Evolutionary conservation across 1,140 invertebrate species (phyloP).

Genomic region (Drosophila pseudoobscura): DNA sequence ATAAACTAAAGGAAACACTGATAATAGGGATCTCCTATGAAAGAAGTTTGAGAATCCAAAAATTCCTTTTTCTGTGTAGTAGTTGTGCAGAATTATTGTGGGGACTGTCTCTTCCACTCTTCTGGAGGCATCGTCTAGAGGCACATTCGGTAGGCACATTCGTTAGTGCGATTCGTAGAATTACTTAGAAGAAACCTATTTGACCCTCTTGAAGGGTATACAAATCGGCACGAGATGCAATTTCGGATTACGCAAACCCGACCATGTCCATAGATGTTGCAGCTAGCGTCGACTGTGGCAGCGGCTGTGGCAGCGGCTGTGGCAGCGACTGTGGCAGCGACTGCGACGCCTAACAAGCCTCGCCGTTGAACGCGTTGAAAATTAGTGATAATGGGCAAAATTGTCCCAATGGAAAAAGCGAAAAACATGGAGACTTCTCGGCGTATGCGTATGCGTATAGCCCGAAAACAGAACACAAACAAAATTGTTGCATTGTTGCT

Average conservation of each 20-base stretch:
- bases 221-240: constrained; percentile 70
- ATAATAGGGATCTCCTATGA: no score
- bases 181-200: no score
- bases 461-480: constrained; percentile 31
- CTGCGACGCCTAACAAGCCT: constrained; percentile 67
- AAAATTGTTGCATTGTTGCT: constrained; percentile 28
- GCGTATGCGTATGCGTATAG: no score
- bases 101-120: no score
- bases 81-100: no score
- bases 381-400: constrained; percentile 81
- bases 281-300: constrained; percentile 29
- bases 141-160: no score
- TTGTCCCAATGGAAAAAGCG: constrained; percentile 72
- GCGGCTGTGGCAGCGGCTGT: background rate
- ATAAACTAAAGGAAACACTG: no score
- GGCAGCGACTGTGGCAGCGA: constrained; percentile 15
- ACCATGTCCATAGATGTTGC: constrained; percentile 55
- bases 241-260: constrained; percentile 75
- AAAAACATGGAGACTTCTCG: background rate
- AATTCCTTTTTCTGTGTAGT: no score
- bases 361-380: constrained; percentile 57
- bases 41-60: no score
- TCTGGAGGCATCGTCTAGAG: no score
- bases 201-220: no score
- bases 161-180: no score